A percentile compares a stretch with the other conserved stretches of the same genome.
These are phyloP conservation scores for Calidris pugnax DNA, from an alignment of 2,113 vertebrate species.

Conservation along the genomic window DNA sequence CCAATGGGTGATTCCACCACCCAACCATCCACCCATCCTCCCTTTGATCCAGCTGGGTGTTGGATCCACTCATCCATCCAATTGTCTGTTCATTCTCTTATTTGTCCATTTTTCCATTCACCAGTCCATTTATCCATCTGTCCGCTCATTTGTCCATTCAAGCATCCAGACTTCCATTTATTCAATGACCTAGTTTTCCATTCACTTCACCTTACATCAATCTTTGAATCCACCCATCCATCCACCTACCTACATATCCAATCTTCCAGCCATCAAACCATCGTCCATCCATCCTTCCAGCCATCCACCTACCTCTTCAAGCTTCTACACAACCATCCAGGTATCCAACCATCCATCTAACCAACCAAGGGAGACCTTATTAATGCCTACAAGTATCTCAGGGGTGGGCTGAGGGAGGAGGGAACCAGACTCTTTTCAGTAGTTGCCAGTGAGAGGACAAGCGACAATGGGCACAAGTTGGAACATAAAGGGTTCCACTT, in stretches of 20 bases:
- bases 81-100: rapidly evolving
- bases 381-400: too few species aligned
- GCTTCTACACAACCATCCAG: not conserved
- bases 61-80: too few species aligned
- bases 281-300: not conserved
- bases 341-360: not conserved
- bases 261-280: too few species aligned
- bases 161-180: not conserved
- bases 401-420: too few species aligned
- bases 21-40: too few species aligned
- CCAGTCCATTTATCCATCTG: too few species aligned
- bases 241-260: not conserved
- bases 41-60: too few species aligned
- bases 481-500: too few species aligned
- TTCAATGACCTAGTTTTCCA: not conserved
- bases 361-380: too few species aligned
- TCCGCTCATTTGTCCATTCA: not conserved
- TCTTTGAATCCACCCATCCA: not conserved
- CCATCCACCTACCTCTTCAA: not conserved
- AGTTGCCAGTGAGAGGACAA: too few species aligned
- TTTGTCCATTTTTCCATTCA: not conserved
- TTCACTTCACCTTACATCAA: not conserved
- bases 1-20: not conserved
- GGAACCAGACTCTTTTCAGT: too few species aligned
- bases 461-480: too few species aligned